A percentile compares a stretch with the other conserved stretches of the same genome.
Evolutionary conservation across 1,140 invertebrate genomes (phyloP).

Genomic region (Solenopsis fugax): DNA sequence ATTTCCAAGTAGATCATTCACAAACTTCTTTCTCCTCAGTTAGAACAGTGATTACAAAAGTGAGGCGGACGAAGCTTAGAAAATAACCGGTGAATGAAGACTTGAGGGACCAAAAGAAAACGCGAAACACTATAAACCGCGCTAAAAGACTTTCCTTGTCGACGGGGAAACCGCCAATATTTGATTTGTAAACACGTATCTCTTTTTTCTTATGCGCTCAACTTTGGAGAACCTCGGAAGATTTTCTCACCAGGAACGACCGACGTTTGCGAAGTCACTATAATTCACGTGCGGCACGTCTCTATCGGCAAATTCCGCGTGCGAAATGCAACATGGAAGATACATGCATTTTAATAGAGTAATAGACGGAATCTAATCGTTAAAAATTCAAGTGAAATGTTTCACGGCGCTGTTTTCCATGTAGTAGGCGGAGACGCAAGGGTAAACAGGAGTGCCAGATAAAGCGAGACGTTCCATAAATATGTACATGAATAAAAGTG

Average conservation of each 20-base stretch:
- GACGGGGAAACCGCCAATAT: neutral
- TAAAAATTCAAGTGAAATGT: constrained; percentile 40
- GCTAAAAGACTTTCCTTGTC: constrained; percentile 7
- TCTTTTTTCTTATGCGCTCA: neutral
- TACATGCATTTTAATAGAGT: neutral
- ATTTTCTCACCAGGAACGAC: neutral
- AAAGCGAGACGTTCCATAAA: constrained; percentile 45
- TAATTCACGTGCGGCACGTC: neutral
- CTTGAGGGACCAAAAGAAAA: neutral
- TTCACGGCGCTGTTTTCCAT: neutral
- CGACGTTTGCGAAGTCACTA: neutral
- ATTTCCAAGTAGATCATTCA: constrained; percentile 8
- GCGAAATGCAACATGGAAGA: neutral
- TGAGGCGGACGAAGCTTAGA: neutral
- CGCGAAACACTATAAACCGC: neutral
- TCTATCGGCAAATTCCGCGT: neutral
- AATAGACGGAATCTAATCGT: constrained; percentile 32
- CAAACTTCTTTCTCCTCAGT: neutral
- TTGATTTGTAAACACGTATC: neutral
- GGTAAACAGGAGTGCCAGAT: constrained; percentile 48
- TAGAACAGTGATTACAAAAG: neutral
- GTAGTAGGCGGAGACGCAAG: constrained; percentile 21
- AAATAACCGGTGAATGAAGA: neutral
- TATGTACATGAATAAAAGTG: constrained; percentile 34
- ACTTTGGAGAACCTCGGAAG: neutral